These are phyloP conservation scores for Neria commutata DNA, from an alignment of 2,888 invertebrate species.

Conservation along the genomic window DNA sequence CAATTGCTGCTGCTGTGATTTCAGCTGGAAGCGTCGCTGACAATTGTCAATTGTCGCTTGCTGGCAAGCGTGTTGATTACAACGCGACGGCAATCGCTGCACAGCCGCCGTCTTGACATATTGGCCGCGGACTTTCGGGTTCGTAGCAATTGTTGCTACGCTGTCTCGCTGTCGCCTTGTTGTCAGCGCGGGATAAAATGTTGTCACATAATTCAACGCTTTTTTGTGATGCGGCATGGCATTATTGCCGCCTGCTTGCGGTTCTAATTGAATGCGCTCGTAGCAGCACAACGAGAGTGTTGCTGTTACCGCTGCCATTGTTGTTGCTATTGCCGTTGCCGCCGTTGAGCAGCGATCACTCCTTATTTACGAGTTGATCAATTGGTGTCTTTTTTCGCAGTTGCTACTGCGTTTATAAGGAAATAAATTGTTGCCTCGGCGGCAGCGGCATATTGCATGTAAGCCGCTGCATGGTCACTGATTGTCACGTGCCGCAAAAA, in stretches of 20 bases:
- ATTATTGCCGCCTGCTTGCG: not conserved
- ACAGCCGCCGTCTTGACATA: conserved; percentile 8
- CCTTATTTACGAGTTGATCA: too few relatives aligned
- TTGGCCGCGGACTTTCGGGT: conserved; percentile 6
- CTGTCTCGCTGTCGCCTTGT: too few relatives aligned
- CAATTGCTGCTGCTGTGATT: not conserved
- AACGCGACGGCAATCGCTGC: not conserved
- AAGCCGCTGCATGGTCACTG: too few relatives aligned
- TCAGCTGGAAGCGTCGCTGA: not conserved
- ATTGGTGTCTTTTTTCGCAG: too few relatives aligned
- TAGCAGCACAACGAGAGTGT: conserved; percentile 1
- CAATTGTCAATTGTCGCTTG: conserved; percentile 8
- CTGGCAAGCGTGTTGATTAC: conserved; percentile 18
- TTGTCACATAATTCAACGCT: conserved; percentile 39
- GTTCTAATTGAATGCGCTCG: conserved; percentile 17
- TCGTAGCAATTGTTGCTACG: conserved; percentile 34
- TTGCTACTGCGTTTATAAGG: too few relatives aligned
- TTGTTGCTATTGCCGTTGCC: not conserved
- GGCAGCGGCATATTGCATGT: too few relatives aligned
- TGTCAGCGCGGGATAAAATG: conserved; percentile 40
- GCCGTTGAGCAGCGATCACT: not conserved
- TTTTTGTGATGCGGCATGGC: conserved; percentile 16
- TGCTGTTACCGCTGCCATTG: not conserved
- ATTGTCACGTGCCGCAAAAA: too few relatives aligned
- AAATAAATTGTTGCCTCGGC: too few relatives aligned